These are phyloP conservation scores for Zelleria hepariella DNA, from an alignment of 2,888 invertebrate genomes.

Conservation along the genomic window DNA sequence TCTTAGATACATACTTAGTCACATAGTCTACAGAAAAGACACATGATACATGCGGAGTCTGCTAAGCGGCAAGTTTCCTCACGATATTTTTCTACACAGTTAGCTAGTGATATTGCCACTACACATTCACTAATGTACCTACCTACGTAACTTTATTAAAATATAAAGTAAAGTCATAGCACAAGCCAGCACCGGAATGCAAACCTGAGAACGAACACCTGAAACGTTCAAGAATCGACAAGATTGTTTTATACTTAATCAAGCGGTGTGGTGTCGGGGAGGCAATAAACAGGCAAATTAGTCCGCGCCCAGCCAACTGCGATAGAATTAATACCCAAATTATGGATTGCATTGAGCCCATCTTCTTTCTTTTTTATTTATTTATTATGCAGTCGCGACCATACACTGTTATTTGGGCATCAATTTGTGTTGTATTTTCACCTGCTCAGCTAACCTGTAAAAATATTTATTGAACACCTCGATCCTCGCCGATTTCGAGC, in stretches of 20 bases:
- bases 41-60: too few relatives aligned
- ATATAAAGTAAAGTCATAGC: too few relatives aligned
- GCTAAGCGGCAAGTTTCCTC: too few relatives aligned
- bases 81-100: too few relatives aligned
- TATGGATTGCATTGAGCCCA: conserved; percentile 38
- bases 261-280: conserved; percentile 49
- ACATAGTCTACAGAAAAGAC: too few relatives aligned
- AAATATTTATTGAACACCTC: conserved; percentile 55
- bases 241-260: conserved; percentile 46
- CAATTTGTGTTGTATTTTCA: conserved; percentile 56
- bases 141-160: too few relatives aligned
- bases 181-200: too few relatives aligned
- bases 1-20: too few relatives aligned
- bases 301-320: conserved; percentile 42
- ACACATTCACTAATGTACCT: too few relatives aligned
- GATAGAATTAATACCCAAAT: conserved; percentile 63
- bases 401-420: conserved; percentile 56
- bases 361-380: conserved; percentile 46
- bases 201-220: too few relatives aligned
- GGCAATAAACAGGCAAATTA: conserved; percentile 41
- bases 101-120: too few relatives aligned
- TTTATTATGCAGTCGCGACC: conserved; percentile 42
- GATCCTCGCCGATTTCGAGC: conserved; percentile 23
- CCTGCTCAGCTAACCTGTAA: conserved; percentile 63
- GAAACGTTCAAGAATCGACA: too few relatives aligned